Percentiles rank a stretch among this genome's conserved stretches.
phyloP scores from a whole-genome alignment of 1,140 invertebrate genomes.

The Meteorus sp. region DNA sequence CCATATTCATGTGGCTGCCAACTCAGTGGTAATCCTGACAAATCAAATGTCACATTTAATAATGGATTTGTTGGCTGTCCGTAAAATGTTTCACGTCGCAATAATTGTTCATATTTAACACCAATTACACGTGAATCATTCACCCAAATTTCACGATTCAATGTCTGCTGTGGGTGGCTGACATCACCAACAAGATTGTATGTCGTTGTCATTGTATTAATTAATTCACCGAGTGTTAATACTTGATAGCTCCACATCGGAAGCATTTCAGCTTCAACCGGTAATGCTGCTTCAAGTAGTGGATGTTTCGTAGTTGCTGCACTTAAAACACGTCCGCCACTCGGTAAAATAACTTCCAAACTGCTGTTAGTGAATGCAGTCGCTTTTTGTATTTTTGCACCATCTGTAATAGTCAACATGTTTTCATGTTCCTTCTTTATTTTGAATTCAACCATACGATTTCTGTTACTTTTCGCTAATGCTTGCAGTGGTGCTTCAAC shows the following conservation, averaged over 20 bases:
- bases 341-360: slow-evolving; percentile 69
- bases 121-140: slow-evolving; percentile 82
- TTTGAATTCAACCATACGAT: slow-evolving; percentile 51
- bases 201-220: slow-evolving; percentile 77
- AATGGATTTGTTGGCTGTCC: slow-evolving; percentile 80
- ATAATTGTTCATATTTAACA: slow-evolving; percentile 88
- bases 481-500: slow-evolving; percentile 60
- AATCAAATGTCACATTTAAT: slow-evolving; percentile 84
- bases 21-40: slow-evolving; percentile 78
- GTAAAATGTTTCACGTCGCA: slow-evolving; percentile 85
- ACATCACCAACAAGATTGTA: slow-evolving; percentile 83
- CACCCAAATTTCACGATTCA: slow-evolving; percentile 82
- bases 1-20: slow-evolving; percentile 74
- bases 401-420: slow-evolving; percentile 61
- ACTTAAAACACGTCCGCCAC: slow-evolving; percentile 71
- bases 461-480: slow-evolving; percentile 50
- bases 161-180: slow-evolving; percentile 77
- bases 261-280: slow-evolving; percentile 89
- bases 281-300: slow-evolving; percentile 80
- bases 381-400: slow-evolving; percentile 69
- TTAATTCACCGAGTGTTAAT: slow-evolving; percentile 73
- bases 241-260: slow-evolving; percentile 83
- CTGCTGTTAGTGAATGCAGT: slow-evolving; percentile 78
- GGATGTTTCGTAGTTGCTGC: slow-evolving; percentile 83
- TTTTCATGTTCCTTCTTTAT: slow-evolving; percentile 64